These are phyloP conservation scores for Myotis myotis DNA, from an alignment of 2,797 vertebrate species.

Conservation along the genomic window DNA sequence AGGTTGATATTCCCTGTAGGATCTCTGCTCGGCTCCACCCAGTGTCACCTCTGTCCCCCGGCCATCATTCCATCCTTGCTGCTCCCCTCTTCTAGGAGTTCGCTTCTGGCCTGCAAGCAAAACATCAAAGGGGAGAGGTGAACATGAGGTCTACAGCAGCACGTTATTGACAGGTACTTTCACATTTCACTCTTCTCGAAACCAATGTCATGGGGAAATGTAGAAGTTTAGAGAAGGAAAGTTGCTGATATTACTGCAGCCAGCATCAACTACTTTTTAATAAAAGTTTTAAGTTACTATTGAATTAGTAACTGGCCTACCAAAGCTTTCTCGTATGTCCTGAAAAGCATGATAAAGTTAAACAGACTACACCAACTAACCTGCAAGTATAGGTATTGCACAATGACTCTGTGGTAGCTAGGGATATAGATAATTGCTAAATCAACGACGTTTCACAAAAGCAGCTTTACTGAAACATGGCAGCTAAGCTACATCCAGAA, in stretches of 20 bases:
- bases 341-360: neutral
- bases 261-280: neutral
- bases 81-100: constrained; percentile 74
- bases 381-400: neutral
- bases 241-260: neutral
- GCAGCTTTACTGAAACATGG: neutral
- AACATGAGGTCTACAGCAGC: neutral
- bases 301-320: neutral
- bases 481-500: neutral
- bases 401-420: neutral
- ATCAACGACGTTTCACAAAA: neutral
- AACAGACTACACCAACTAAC: neutral
- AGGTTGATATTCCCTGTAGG: constrained; percentile 79
- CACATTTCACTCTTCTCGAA: neutral
- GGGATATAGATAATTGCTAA: neutral
- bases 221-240: neutral
- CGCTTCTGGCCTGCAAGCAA: constrained; percentile 82
- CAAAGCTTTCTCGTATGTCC: neutral
- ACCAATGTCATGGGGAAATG: neutral
- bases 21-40: constrained; percentile 81
- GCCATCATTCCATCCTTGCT: constrained; percentile 77
- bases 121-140: constrained; percentile 6
- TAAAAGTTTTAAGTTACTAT: neutral
- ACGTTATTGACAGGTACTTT: neutral
- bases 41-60: constrained; percentile 78